A percentile compares a stretch with the other conserved stretches of the same genome.
phyloP scores from a whole-genome alignment of 2,888 invertebrate genomes.

The Pammene aurita region DNA sequence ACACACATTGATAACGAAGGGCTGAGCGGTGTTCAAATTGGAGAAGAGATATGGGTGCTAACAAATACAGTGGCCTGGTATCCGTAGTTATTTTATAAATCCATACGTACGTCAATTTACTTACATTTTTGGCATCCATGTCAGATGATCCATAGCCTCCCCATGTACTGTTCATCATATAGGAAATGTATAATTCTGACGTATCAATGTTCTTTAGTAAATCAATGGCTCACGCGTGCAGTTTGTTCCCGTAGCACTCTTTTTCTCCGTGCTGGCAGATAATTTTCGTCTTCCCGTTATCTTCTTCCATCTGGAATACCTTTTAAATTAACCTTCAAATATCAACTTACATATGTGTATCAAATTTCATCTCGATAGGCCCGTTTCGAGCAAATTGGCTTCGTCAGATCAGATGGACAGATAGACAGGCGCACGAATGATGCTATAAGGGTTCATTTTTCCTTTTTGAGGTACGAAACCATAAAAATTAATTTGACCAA shows the following conservation, averaged over 20 bases:
- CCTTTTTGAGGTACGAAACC: no score
- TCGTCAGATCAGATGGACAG: no score
- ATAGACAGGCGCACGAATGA: no score
- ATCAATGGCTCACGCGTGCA: constrained; percentile 90
- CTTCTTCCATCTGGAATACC: constrained; percentile 2
- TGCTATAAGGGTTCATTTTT: no score
- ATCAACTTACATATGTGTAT: no score
- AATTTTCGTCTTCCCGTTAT: constrained; percentile 6
- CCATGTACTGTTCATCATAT: constrained; percentile 51
- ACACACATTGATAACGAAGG: no score
- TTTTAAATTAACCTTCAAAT: not conserved
- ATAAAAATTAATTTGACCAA: constrained; percentile 29
- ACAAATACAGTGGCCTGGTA: no score
- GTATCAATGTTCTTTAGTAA: constrained; percentile 80
- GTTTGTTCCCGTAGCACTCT: constrained; percentile 91
- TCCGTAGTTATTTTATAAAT: no score
- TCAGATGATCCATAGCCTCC: constrained; percentile 28
- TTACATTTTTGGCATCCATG: constrained; percentile 43
- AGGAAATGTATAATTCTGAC: constrained; percentile 83
- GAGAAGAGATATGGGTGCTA: no score
- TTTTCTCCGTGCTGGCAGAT: constrained; percentile 88
- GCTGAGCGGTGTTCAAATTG: no score
- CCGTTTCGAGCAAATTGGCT: no score
- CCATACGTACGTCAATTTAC: not conserved
- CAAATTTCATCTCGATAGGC: no score